A percentile compares a stretch with the other conserved stretches of the same genome.
Evolutionary conservation across 2,113 vertebrate genomes (phyloP).

Genomic region (Cromileptes altivelis): DNA sequence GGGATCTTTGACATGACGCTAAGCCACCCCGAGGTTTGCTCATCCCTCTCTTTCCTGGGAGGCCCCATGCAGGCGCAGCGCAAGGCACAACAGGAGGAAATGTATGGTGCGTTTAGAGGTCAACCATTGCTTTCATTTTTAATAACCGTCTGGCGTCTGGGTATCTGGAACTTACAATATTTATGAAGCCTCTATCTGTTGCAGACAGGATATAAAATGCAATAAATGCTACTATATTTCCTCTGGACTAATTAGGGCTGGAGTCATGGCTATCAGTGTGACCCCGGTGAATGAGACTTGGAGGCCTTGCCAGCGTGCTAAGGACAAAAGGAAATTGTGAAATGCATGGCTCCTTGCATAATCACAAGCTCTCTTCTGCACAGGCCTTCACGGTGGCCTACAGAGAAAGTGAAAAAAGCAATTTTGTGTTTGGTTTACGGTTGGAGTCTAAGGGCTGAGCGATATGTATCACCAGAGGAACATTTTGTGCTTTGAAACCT

Average conservation of each 20-base stretch:
- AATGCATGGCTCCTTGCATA: conserved; percentile 61
- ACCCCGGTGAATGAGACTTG: conserved; percentile 50
- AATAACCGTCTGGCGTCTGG: conserved; percentile 51
- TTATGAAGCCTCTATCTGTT: conserved; percentile 59
- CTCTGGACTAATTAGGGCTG: conserved; percentile 65
- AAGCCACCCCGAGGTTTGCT: conserved; percentile 41
- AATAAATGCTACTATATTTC: conserved; percentile 55
- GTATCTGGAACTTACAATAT: conserved; percentile 58
- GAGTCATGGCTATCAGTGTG: conserved; percentile 54
- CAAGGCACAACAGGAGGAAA: conserved; percentile 26
- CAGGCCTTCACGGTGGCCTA: conserved; percentile 41
- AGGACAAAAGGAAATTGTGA: conserved; percentile 71
- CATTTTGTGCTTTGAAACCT: conserved; percentile 80
- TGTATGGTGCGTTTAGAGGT: conserved; percentile 49
- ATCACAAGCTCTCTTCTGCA: conserved; percentile 44
- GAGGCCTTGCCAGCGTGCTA: conserved; percentile 10
- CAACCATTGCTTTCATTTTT: conserved; percentile 64
- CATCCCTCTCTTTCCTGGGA: conserved; percentile 47
- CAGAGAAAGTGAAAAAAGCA: conserved; percentile 68
- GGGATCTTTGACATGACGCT: conserved; percentile 48
- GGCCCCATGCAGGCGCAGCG: conserved; percentile 5
- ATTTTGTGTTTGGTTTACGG: conserved; percentile 79
- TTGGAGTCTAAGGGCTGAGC: conserved; percentile 72
- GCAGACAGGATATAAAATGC: conserved; percentile 52
- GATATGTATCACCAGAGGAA: conserved; percentile 83